phyloP scores from a whole-genome alignment of 2,797 vertebrate genomes.

The Acanthurus leucopareius region DNA sequence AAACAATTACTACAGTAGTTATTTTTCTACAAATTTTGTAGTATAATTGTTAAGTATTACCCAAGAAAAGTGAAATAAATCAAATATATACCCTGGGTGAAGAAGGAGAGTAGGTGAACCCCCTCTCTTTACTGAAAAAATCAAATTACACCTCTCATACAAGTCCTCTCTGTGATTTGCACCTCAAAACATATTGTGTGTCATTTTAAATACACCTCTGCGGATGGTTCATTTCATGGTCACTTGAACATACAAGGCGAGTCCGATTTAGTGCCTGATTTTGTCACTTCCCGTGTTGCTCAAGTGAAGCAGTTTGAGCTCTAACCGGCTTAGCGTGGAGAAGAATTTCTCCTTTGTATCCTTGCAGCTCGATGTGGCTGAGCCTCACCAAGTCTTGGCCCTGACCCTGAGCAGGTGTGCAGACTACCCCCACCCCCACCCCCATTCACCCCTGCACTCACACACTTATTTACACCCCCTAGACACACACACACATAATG shows the following conservation, averaged over 20 bases:
- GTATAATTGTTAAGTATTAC: too few species aligned
- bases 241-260: conserved; percentile 69
- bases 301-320: conserved; percentile 53
- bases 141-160: conserved; percentile 8
- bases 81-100: not conserved
- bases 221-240: conserved; percentile 68
- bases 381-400: conserved; percentile 37
- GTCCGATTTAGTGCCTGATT: conserved; percentile 62
- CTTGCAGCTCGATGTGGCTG: conserved; percentile 21
- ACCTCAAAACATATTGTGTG: conserved; percentile 44
- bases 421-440: not conserved
- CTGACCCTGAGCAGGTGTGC: conserved; percentile 66
- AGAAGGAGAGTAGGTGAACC: not conserved
- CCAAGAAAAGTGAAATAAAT: not conserved
- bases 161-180: conserved; percentile 30
- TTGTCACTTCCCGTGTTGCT: conserved; percentile 68
- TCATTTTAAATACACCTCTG: conserved; percentile 58
- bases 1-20: not conserved
- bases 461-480: not conserved
- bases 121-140: conserved; percentile 13
- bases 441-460: not conserved
- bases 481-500: conserved; percentile 4
- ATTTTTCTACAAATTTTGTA: not conserved
- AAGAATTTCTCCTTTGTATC: conserved; percentile 69
- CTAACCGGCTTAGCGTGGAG: conserved; percentile 40